Evolutionary conservation across 35 echinoderm and acorn worm species (phyloP).

Genomic region (Hemicentrotus pulcherrimus): DNA sequence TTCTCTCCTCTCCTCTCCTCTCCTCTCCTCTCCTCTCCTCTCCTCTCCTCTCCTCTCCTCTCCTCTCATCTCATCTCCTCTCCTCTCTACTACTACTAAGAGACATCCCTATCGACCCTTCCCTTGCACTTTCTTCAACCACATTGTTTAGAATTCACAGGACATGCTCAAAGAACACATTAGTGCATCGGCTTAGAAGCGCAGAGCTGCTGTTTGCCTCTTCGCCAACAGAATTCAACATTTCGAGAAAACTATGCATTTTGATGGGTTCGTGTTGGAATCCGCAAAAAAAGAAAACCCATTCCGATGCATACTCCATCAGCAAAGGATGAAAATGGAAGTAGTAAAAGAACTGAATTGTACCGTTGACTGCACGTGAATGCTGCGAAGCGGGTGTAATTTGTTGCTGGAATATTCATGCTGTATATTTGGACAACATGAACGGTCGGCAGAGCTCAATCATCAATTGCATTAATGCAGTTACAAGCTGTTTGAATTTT

Average conservation of each 20-base stretch:
- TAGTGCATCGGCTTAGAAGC: background rate
- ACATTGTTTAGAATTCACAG: background rate
- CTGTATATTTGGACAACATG: background rate
- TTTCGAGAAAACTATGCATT: background rate
- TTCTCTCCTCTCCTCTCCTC: background rate
- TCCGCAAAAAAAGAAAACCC: background rate
- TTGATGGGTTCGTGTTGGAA: background rate
- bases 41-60: background rate
- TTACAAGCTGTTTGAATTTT: background rate
- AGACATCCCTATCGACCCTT: background rate
- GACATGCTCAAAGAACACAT: conserved; percentile 2
- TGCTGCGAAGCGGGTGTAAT: background rate
- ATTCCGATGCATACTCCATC: background rate
- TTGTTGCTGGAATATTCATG: conserved; percentile 9
- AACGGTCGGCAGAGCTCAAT: background rate
- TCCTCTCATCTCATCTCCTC: background rate
- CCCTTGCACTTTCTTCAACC: background rate
- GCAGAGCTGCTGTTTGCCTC: background rate
- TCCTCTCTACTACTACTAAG: background rate
- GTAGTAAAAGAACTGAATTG: background rate
- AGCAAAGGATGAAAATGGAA: background rate
- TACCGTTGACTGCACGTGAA: background rate
- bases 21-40: background rate
- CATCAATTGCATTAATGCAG: background rate
- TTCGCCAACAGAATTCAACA: background rate